These are phyloP conservation scores for Geodia barretti DNA, from an alignment of 37 sponge, comb jelly and placozoan genomes.

Conservation along the genomic window DNA sequence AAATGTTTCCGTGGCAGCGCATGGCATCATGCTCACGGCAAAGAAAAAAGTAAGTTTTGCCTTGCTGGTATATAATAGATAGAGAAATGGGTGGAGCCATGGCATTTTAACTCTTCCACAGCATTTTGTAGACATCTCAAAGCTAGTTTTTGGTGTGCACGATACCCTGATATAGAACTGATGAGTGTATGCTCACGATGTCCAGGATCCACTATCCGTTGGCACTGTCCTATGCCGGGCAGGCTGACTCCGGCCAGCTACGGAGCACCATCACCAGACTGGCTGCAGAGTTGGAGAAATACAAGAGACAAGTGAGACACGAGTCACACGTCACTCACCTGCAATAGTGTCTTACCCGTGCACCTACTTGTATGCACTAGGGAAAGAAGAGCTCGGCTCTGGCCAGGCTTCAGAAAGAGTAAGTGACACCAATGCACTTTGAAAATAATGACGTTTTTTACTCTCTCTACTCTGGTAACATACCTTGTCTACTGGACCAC, in stretches of 20 bases:
- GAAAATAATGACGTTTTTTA: not conserved
- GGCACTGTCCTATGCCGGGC: constrained; percentile 79
- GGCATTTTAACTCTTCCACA: too few relatives aligned
- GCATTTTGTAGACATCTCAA: too few relatives aligned
- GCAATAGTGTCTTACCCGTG: not conserved
- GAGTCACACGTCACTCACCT: not conserved
- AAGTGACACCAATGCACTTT: not conserved
- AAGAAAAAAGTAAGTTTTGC: not conserved
- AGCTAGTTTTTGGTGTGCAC: too few relatives aligned
- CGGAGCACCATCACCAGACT: constrained; percentile 72
- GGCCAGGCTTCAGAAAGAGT: constrained; percentile 62
- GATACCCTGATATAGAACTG: too few relatives aligned
- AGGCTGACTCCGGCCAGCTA: constrained; percentile 65
- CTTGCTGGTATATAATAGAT: not conserved
- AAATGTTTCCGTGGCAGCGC: too few relatives aligned
- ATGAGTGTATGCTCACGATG: too few relatives aligned
- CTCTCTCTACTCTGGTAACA: not conserved
- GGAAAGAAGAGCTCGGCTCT: constrained; percentile 32
- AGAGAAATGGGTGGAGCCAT: too few relatives aligned
- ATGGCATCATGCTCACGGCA: not conserved
- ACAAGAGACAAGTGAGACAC: constrained; percentile 49
- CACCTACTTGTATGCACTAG: not conserved
- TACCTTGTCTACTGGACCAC: not conserved
- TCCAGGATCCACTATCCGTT: constrained; percentile 92
- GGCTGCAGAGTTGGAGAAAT: constrained; percentile 47